These are phyloP conservation scores for Drosophila longiperda DNA, from an alignment of 2,888 invertebrate genomes.

Conservation along the genomic window DNA sequence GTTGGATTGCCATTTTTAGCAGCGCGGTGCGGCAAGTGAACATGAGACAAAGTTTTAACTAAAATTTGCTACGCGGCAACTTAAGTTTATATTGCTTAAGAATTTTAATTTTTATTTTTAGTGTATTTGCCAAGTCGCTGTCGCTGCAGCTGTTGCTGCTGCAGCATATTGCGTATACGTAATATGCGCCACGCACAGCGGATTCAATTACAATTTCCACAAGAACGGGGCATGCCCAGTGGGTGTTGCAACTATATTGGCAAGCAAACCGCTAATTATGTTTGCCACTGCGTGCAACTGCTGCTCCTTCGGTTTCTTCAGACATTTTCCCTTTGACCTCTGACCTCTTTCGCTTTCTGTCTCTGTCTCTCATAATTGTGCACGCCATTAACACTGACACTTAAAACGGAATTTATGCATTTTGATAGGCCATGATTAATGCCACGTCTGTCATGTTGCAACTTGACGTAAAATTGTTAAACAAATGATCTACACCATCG, in stretches of 20 bases:
- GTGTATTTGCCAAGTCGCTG: conserved; percentile 27
- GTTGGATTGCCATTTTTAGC: conserved; percentile 74
- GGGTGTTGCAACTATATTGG: conserved; percentile 20
- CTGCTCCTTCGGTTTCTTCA: conserved; percentile 3
- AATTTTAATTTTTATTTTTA: conserved; percentile 73
- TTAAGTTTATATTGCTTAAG: conserved; percentile 41
- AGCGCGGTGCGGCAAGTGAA: conserved; percentile 46
- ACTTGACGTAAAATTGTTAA: conserved; percentile 65
- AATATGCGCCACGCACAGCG: conserved; percentile 42
- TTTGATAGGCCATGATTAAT: conserved; percentile 74
- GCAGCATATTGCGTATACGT: conserved; percentile 65
- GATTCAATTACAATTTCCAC: conserved; percentile 70
- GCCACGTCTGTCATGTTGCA: conserved; percentile 55
- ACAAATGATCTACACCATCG: conserved; percentile 51
- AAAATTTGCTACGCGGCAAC: conserved; percentile 65
- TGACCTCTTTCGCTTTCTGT: neutral
- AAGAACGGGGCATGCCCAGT: neutral
- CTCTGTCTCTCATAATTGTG: conserved; percentile 54
- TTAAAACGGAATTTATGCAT: conserved; percentile 61
- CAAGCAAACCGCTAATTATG: conserved; percentile 33
- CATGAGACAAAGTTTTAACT: conserved; percentile 77
- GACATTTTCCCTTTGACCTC: neutral
- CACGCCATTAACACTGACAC: conserved; percentile 59
- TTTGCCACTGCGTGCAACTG: conserved; percentile 8
- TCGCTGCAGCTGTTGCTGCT: neutral